phyloP scores from a whole-genome alignment of 2,888 invertebrate genomes.

The Acholoe squamosa region DNA sequence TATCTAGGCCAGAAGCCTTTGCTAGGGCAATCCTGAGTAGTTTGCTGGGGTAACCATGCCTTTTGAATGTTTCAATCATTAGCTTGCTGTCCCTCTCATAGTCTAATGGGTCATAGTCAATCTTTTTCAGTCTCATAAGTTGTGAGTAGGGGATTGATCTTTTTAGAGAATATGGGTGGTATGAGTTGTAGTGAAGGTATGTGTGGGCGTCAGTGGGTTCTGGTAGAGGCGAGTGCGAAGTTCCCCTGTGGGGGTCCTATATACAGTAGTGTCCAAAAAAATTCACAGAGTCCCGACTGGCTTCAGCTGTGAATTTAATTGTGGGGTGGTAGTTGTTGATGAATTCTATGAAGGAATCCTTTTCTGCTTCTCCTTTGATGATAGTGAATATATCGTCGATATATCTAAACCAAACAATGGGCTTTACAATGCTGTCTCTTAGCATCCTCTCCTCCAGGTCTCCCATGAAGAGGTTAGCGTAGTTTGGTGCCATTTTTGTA shows the following conservation, averaged over 20 bases:
- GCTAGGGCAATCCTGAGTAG: not conserved
- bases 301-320: not conserved
- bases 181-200: no score
- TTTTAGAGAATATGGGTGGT: not conserved
- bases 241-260: not conserved
- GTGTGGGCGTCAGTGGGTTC: constrained; percentile 31
- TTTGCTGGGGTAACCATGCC: no score
- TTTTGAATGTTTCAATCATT: not conserved
- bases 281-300: not conserved
- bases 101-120: not conserved
- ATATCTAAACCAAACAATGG: not conserved
- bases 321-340: not conserved
- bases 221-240: not conserved
- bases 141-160: not conserved
- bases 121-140: not conserved
- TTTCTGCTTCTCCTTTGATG: not conserved
- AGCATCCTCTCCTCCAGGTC: not conserved
- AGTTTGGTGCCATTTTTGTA: no score
- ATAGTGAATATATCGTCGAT: not conserved
- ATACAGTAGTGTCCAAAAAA: not conserved
- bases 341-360: not conserved
- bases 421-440: not conserved
- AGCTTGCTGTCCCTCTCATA: not conserved
- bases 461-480: constrained; percentile 21
- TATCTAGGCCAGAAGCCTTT: not conserved